Evolutionary conservation across 2,888 invertebrate species (phyloP).

Genomic region (Andrena bicolor): DNA sequence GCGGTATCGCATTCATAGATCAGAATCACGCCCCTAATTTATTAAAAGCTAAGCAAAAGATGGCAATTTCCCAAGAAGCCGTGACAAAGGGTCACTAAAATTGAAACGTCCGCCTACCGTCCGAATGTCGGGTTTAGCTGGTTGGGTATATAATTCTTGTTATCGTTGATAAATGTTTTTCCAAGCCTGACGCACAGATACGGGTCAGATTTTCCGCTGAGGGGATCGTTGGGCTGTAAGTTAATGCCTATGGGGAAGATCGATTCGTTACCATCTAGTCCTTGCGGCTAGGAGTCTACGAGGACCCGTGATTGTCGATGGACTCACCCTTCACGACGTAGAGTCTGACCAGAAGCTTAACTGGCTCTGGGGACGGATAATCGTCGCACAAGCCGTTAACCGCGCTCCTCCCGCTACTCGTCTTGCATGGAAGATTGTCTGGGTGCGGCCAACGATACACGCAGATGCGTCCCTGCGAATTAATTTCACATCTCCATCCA

Average conservation of each 20-base stretch:
- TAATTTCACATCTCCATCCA: slow-evolving; percentile 1
- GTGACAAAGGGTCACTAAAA: not conserved
- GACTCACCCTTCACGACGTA: slow-evolving; percentile 87
- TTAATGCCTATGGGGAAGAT: slow-evolving; percentile 88
- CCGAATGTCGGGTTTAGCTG: slow-evolving; percentile 94
- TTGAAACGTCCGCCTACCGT: slow-evolving; percentile 84
- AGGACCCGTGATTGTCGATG: not conserved
- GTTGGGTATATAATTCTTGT: slow-evolving; percentile 89
- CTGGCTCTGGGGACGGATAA: slow-evolving; percentile 88
- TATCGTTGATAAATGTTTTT: slow-evolving; percentile 88
- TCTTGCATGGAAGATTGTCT: slow-evolving; percentile 85
- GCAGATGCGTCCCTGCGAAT: slow-evolving; percentile 86
- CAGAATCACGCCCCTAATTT: too few species aligned
- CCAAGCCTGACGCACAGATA: slow-evolving; percentile 91
- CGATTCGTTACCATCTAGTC: slow-evolving; percentile 41
- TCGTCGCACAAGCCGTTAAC: slow-evolving; percentile 88
- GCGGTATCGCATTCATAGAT: too few species aligned
- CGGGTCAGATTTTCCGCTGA: slow-evolving; percentile 91
- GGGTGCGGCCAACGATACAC: slow-evolving; percentile 91
- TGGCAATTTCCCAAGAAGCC: not conserved
- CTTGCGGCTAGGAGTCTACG: not conserved
- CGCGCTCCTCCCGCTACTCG: slow-evolving; percentile 86
- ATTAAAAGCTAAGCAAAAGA: not conserved
- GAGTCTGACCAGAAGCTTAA: slow-evolving; percentile 90
- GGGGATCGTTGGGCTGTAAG: slow-evolving; percentile 89